Evolutionary conservation across 2,888 invertebrate genomes (phyloP), one percentile per base, ranked within the genome.

Genomic region (Chrysina gloriosa): DNA sequence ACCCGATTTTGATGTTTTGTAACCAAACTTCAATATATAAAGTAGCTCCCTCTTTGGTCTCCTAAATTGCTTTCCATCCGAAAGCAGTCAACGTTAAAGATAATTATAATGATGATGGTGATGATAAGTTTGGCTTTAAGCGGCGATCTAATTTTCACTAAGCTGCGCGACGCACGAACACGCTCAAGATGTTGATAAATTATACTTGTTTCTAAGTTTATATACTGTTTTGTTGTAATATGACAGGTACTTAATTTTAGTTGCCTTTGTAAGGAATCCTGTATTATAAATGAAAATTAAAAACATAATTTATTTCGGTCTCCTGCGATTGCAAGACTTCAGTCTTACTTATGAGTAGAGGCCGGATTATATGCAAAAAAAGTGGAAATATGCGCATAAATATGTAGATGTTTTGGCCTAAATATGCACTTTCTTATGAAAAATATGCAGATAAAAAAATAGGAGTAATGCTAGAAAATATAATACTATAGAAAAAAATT

Each of bases 181-280:
- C 58, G 25, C 25, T 58, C 7, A 58, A 58, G 39, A 58, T 39
- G 39, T 58, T 58, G 58, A 58, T 58, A 58, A 42, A 58, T 58
- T 58, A 39, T 58, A 39, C 31, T 58, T 58, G 14, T 31, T 58
- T n/a, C 14, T 25, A 2, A 56, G 16, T 21, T 56, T 39, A 36
- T 23, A 21, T 36, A 3, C 11, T 23, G 23, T 36, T 36, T 56
- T 56, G 36, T 56, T 45, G 19, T 45, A 9, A 19, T 16, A 45
- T 45, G 45, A 45, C 45, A 45, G 45, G 21, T 45, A 21, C 19
- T 21, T 45, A 45, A 45, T 45, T 45, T 45, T 45, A 19, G 45
- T 19, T 45, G 16, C n/a, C 45, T 45, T 45, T 45, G 45, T 45
- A 45, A 16, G 21, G n/a, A n/a, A n/a, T n/a, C n/a, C n/a, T n/a